These are phyloP conservation scores for Mobula hypostoma DNA, from an alignment of 2,113 vertebrate species.

Conservation along the genomic window DNA sequence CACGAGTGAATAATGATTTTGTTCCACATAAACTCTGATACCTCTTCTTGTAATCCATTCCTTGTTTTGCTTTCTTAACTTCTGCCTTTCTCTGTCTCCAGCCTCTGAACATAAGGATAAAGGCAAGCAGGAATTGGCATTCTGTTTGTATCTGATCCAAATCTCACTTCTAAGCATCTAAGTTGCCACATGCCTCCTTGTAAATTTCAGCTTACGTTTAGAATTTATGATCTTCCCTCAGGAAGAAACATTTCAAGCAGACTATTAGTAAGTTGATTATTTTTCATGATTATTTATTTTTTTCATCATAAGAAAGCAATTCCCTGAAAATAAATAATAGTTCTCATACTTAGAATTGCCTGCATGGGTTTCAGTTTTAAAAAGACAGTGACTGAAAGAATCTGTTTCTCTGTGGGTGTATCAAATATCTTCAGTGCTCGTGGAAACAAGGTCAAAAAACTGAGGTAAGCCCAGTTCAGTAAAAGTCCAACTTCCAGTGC, in stretches of 20 bases:
- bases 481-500: not conserved
- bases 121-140: not conserved
- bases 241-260: not conserved
- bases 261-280: not conserved
- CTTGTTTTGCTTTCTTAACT: not conserved
- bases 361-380: not conserved
- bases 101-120: not conserved
- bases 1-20: no score
- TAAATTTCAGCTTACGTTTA: not conserved
- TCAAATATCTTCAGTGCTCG: not conserved
- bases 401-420: not conserved
- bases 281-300: conserved; percentile 27
- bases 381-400: not conserved
- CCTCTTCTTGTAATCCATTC: no score
- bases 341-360: not conserved
- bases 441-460: not conserved
- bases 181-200: no score
- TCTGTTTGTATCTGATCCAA: not conserved
- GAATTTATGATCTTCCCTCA: not conserved
- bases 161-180: no score
- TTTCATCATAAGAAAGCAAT: conserved; percentile 10
- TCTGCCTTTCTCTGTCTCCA: no score
- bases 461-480: not conserved
- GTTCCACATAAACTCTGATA: no score
- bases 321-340: not conserved